These are phyloP conservation scores for Drosophila histrio DNA, from an alignment of 2,888 invertebrate species.

Conservation along the genomic window DNA sequence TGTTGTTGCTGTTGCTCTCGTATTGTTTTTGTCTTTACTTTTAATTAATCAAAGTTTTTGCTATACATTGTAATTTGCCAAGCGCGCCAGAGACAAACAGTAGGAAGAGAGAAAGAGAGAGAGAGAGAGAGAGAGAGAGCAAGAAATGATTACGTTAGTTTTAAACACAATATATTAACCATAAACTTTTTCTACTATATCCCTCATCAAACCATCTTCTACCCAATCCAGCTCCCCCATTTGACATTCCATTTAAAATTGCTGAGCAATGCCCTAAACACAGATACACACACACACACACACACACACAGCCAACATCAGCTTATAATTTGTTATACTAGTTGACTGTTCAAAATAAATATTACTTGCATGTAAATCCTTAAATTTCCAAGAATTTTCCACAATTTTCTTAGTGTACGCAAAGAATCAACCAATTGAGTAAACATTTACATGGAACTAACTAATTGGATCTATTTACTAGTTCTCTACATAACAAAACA, in stretches of 20 bases:
- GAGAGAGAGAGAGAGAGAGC: constrained; percentile 5
- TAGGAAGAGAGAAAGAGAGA: constrained; percentile 6
- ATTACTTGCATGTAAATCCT: neutral
- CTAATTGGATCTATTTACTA: constrained; percentile 6
- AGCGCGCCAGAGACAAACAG: constrained; percentile 1
- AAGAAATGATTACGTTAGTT: constrained; percentile 69
- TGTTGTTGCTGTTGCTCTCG: constrained; percentile 20
- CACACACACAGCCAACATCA: neutral
- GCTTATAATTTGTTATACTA: neutral
- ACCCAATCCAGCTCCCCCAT: no score
- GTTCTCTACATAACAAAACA: neutral
- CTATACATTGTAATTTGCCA: constrained; percentile 59
- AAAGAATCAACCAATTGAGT: neutral
- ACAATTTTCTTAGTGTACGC: neutral
- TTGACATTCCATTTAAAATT: constrained; percentile 13
- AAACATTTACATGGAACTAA: neutral
- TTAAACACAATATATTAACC: constrained; percentile 36
- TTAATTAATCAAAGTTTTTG: constrained; percentile 71
- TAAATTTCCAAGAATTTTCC: neutral
- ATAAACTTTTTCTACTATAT: constrained; percentile 13
- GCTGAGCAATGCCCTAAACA: constrained; percentile 27
- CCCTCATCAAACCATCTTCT: neutral
- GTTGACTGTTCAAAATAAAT: neutral
- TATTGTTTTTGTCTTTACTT: constrained; percentile 48
- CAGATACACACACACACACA: constrained; percentile 6